Base-by-base conservation (phyloP, 1,140 invertebrate genomes). In the Heliconius hewitsoni region DNA sequence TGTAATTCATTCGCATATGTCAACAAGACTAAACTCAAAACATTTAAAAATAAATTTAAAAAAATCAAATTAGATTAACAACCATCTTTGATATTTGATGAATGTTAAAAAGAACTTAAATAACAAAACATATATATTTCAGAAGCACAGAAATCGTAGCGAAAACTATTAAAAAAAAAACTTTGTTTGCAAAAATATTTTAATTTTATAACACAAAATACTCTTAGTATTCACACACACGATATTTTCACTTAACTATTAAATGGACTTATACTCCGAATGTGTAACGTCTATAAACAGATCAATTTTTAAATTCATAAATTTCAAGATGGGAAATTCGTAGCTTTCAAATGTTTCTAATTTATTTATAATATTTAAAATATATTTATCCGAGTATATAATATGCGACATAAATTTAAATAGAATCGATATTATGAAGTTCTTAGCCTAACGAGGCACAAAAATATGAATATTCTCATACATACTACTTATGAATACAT, bases 141-240 rank as follows among this genome's bases (percentile, higher is more conserved):
- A 23, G 50, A 52, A 52, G 50, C n/a, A 57, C 52, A 57, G n/a
- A 57, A 57, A n/a, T 9, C 18, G 2, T n/a, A 57, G 0, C n/a
- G 8, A 57, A 30, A 30, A 27, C 42, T 39, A 39, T 72, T 3
- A 72, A 72, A 9, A 39, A 71, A 72, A 72, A 73, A 78, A 50
- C 27, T 13, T 27, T 34, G 18, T 74, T 74, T 74, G 39, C 46
- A 80, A 82, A 82, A 80, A 80, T 77, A 77, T 71, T 82, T 82
- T 82, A 80, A 77, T 82, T 70, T 70, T 19, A 34, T 55, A 60
- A 60, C 50, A 75, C 72, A 73, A 73, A 73, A 73, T 73, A 73
- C 23, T 73, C 60, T 66, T 66, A 66, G 60, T 66, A 66, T 66
- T 66, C 60, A 66, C 60, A 19, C 18, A 52, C 50, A 52, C 50